Percentiles rank a stretch among this genome's conserved stretches.
These are phyloP conservation scores for Aurelia sp. DNA, from an alignment of 30 jellyfish, hydroid and myxozoan species.

Conservation along the genomic window DNA sequence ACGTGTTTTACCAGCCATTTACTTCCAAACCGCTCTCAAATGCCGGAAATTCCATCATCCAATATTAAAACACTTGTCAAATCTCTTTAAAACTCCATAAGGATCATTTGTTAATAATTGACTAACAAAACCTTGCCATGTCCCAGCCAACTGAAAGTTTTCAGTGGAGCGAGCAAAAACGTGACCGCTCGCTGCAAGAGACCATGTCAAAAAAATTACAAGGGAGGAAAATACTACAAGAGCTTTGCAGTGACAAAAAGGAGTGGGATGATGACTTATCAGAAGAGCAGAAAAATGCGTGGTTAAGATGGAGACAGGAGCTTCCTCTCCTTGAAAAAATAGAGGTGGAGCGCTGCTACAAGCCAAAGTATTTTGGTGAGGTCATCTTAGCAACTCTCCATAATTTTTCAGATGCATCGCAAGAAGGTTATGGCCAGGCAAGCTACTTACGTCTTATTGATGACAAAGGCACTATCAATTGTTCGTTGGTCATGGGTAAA, in stretches of 20 bases:
- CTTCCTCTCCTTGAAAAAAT: conserved; percentile 11
- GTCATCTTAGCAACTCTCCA: conserved; percentile 16
- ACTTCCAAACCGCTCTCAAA: too few species aligned
- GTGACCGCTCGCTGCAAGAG: too few species aligned
- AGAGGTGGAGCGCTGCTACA: not conserved
- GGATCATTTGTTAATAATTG: too few species aligned
- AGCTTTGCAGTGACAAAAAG: conserved; percentile 24
- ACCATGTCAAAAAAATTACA: too few species aligned
- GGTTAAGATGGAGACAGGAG: conserved; percentile 43
- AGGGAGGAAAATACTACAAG: conserved; percentile 49
- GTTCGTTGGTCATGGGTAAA: conserved; percentile 46
- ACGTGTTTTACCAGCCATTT: too few species aligned
- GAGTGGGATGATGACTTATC: conserved; percentile 49
- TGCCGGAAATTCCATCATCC: too few species aligned
- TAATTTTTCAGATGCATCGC: conserved; percentile 25
- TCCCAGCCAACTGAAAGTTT: too few species aligned
- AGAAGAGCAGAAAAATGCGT: conserved; percentile 38
- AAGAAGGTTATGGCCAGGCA: conserved; percentile 39
- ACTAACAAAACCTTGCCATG: too few species aligned
- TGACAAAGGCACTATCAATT: conserved; percentile 20
- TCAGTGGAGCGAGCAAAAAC: too few species aligned
- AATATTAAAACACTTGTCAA: too few species aligned
- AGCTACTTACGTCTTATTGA: conserved; percentile 22
- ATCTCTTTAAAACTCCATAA: too few species aligned
- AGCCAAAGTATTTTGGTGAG: not conserved